A percentile compares a stretch with the other conserved stretches of the same genome.
phyloP scores from a whole-genome alignment of 2,888 invertebrate genomes.

The Hemithea aestivaria region DNA sequence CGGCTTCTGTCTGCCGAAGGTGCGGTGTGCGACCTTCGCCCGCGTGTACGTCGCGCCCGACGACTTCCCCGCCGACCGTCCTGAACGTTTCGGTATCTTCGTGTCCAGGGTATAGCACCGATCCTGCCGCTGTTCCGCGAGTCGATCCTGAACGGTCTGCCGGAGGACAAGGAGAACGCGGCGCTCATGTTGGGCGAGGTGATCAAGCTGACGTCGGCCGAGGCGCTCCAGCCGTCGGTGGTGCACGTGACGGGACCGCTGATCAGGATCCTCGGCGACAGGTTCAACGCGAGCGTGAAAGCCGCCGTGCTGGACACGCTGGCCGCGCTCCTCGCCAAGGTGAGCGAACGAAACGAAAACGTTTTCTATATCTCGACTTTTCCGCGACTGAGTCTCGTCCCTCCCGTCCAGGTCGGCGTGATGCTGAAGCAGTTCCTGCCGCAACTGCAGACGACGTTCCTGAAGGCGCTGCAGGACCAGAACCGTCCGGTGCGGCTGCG shows the following conservation, averaged over 20 bases:
- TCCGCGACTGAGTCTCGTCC: no score
- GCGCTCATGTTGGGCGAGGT: conserved; percentile 93
- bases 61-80: no score
- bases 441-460: conserved; percentile 98
- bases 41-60: no score
- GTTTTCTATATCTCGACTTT: no score
- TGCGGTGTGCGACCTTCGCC: no score
- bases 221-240: conserved; percentile 95
- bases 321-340: conserved; percentile 94
- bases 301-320: conserved; percentile 97
- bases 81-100: no score
- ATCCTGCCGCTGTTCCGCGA: conserved; percentile 97
- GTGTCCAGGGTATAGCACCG: conserved; percentile 93
- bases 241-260: conserved; percentile 98
- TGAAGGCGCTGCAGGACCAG: conserved; percentile 95
- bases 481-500: conserved; percentile 92
- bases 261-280: conserved; percentile 97
- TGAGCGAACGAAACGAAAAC: no score
- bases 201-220: conserved; percentile 90
- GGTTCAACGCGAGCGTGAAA: conserved; percentile 96
- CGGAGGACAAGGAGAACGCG: conserved; percentile 97
- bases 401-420: conserved; percentile 85
- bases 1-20: conserved; percentile 96
- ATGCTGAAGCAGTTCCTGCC: conserved; percentile 99
- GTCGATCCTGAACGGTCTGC: conserved; percentile 95